A percentile compares a stretch with the other conserved stretches of the same genome.
These are phyloP conservation scores for Diuraphis noxia DNA, from an alignment of 1,140 invertebrate species.

Conservation along the genomic window DNA sequence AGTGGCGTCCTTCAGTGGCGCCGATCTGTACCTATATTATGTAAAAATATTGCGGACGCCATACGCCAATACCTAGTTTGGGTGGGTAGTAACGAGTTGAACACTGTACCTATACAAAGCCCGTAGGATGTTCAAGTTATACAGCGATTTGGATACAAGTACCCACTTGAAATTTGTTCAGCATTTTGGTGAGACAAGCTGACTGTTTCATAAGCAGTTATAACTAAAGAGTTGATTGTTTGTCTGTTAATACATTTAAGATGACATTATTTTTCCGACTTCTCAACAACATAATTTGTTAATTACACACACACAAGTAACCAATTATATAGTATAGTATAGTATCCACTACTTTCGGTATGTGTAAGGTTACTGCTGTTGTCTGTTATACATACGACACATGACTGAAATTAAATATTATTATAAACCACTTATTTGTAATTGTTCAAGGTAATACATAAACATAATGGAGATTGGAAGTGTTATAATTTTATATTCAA, in stretches of 20 bases:
- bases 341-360: no score
- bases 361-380: no score
- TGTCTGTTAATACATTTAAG: neutral
- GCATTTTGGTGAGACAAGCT: neutral
- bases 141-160: neutral
- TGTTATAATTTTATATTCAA: no score
- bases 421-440: no score
- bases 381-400: no score
- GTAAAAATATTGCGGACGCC: neutral
- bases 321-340: no score
- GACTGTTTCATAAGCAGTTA: neutral
- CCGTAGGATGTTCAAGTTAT: neutral
- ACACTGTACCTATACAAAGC: no score
- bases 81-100: neutral
- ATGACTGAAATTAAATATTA: no score
- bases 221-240: neutral
- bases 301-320: no score
- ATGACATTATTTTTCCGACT: neutral
- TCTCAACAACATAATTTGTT: neutral
- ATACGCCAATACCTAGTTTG: neutral
- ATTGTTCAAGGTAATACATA: no score
- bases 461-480: no score
- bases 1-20: neutral
- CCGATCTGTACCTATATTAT: neutral
- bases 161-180: neutral